These are phyloP conservation scores for Dinothrombium tinctorium DNA, from an alignment of 1,140 invertebrate species.

Conservation along the genomic window DNA sequence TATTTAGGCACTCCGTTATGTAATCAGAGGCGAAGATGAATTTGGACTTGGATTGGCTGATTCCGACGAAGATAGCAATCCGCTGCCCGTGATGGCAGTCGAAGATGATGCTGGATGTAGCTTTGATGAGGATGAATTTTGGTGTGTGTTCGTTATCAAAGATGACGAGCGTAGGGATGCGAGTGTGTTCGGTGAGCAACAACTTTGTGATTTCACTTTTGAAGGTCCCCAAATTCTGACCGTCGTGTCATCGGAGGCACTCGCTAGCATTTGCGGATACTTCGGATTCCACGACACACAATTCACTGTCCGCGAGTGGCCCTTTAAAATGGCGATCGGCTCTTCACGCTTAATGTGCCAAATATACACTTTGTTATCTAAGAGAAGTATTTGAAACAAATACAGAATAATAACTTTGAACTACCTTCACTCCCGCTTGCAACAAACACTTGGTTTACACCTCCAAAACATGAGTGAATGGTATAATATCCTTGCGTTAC, in stretches of 20 bases:
- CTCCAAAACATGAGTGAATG: slow-evolving; percentile 93
- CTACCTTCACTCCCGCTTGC: slow-evolving; percentile 93
- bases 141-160: no score
- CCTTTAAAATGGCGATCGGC: slow-evolving; percentile 61
- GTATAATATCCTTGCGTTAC: slow-evolving; percentile 89
- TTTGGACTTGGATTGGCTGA: no score
- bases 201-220: neutral
- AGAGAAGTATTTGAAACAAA: slow-evolving; percentile 6
- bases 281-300: slow-evolving; percentile 93
- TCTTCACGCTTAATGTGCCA: slow-evolving; percentile 76
- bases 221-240: slow-evolving; percentile 75
- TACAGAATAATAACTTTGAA: slow-evolving; percentile 13
- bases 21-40: no score
- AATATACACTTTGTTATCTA: slow-evolving; percentile 74
- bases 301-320: slow-evolving; percentile 84
- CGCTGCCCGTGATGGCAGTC: no score
- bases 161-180: neutral
- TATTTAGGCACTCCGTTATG: no score
- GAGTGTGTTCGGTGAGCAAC: neutral
- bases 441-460: slow-evolving; percentile 88
- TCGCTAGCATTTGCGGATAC: slow-evolving; percentile 76
- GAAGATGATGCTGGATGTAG: no score
- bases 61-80: no score
- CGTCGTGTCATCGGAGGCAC: slow-evolving; percentile 85
- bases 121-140: no score